Base-by-base conservation (phyloP, 2,797 vertebrate genomes). In the Urosaurus nigricauda region DNA sequence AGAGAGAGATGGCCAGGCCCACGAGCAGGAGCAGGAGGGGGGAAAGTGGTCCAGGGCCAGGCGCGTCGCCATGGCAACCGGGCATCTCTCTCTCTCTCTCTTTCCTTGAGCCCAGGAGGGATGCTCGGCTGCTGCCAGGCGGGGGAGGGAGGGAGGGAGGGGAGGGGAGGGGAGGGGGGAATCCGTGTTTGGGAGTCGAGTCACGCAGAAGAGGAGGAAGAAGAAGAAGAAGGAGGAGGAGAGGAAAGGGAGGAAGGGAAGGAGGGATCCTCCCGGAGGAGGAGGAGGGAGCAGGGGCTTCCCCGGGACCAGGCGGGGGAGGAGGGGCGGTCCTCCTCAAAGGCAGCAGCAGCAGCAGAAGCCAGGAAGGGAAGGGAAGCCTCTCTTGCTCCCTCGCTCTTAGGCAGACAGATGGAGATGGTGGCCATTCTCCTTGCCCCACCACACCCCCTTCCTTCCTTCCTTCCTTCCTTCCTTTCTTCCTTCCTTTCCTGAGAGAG, bases 51-150 rank as follows among this genome's bases (percentile, higher is more conserved):
- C 86, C 80, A 83, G 71, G 87, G 0, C 40, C 63, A 3, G 71
- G 71, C 71, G 26, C 24, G 94, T 95, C 56, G 84, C 92, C 94
- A 91, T 93, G 93, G 89, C 93, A 94, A 95, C 94, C 56, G 16
- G 53, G 91, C 73, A 79, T 88, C 87, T 89, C n/a, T 56, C 32
- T n/a, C 47, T 56, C n/a, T 56, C 63, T 65, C 63, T 65, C 79
- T 75, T 53, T 79, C 63, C n/a, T n/a, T n/a, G 32, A 60, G 56
- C 11, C 40, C 73, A 43, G 77, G 74, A 40, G 51, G 81, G 74
- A 71, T 71, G 88, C 82, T 21, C 21, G n/a, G n/a, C n/a, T n/a
- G n/a, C n/a, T 65, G 68, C 68, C 75, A 91, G 40, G 93, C 11
- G 60, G 47, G 1, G 7, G n/a, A 12, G 89, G 65, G 32, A 24